These are phyloP conservation scores for Anoplophora glabripennis DNA, from an alignment of 1,140 invertebrate species.

Conservation along the genomic window DNA sequence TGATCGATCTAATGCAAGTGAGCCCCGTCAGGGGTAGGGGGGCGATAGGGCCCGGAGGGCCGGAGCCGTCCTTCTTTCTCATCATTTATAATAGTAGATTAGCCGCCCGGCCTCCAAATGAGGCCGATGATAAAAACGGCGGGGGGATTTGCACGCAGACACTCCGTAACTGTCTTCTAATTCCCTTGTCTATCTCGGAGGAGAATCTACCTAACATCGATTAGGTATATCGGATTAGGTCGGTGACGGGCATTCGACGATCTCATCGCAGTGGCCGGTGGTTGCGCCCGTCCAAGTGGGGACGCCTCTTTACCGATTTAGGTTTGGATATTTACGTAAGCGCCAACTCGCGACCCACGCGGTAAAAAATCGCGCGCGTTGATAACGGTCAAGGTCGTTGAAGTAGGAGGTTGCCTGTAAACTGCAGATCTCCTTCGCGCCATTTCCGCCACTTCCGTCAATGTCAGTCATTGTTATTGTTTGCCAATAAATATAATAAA, in stretches of 20 bases:
- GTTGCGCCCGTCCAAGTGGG: neutral
- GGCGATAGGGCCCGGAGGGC: neutral
- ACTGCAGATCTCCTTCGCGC: no score
- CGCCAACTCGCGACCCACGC: neutral
- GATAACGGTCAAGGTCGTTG: no score
- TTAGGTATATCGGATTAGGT: slow-evolving; percentile 34
- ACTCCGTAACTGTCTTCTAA: slow-evolving; percentile 41
- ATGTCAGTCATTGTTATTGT: no score
- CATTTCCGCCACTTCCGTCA: no score
- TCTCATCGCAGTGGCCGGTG: neutral
- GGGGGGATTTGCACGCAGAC: slow-evolving; percentile 27
- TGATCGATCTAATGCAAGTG: slow-evolving; percentile 25
- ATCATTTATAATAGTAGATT: slow-evolving; percentile 40
- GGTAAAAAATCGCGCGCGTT: no score
- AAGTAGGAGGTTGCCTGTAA: no score
- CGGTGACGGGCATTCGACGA: slow-evolving; percentile 9
- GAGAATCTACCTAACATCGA: slow-evolving; percentile 41
- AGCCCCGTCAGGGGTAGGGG: neutral
- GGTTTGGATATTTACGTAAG: neutral
- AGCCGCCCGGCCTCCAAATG: slow-evolving; percentile 32
- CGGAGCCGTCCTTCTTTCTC: slow-evolving; percentile 25
- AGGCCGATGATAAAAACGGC: slow-evolving; percentile 30
- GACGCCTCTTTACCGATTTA: no score
- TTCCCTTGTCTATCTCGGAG: slow-evolving; percentile 36
- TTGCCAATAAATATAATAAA: no score